Conservation (phyloP, 2,888 invertebrate species). For the Empis livida region DNA sequence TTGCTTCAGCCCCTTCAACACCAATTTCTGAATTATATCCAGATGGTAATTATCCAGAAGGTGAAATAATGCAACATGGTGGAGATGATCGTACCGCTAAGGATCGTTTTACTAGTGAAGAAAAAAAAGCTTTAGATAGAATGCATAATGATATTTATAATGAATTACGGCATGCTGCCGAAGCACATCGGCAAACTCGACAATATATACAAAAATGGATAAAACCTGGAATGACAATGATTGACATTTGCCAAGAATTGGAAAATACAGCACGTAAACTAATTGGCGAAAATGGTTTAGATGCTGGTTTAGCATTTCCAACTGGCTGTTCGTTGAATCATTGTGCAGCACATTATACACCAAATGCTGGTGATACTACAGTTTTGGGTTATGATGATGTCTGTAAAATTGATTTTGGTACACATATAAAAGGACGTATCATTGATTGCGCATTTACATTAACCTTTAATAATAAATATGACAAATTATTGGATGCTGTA, state of each 20-base stretch:
- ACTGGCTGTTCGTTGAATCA: slow-evolving; percentile 98
- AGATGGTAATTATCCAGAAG: slow-evolving; percentile 75
- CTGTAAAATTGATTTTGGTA: slow-evolving; percentile 97
- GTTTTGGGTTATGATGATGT: slow-evolving; percentile 93
- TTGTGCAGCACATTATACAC: slow-evolving; percentile 99
- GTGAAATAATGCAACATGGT: slow-evolving; percentile 77
- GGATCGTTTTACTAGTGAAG: slow-evolving; percentile 72
- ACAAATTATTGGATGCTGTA: slow-evolving; percentile 86
- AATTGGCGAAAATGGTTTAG: slow-evolving; percentile 88
- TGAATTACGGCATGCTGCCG: slow-evolving; percentile 90
- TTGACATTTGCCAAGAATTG: slow-evolving; percentile 92
- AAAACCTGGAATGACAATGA: slow-evolving; percentile 98
- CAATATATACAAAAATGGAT: slow-evolving; percentile 74
- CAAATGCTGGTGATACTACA: slow-evolving; percentile 94
- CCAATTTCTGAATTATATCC: slow-evolving; percentile 76
- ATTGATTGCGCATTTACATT: slow-evolving; percentile 99
- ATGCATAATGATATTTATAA: slow-evolving; percentile 88
- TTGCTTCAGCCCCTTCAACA: slow-evolving; percentile 71
- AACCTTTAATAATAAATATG: slow-evolving; percentile 93
- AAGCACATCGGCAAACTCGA: slow-evolving; percentile 84
- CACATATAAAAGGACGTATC: slow-evolving; percentile 94
- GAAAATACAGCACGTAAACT: slow-evolving; percentile 83
- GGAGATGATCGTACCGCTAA: slow-evolving; percentile 76
- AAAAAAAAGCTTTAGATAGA: slow-evolving; percentile 80
- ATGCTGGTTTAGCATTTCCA: slow-evolving; percentile 91